A percentile compares a stretch with the other conserved stretches of the same genome.
Conservation (phyloP, 1,140 invertebrate species). For the Aphis craccivora region DNA sequence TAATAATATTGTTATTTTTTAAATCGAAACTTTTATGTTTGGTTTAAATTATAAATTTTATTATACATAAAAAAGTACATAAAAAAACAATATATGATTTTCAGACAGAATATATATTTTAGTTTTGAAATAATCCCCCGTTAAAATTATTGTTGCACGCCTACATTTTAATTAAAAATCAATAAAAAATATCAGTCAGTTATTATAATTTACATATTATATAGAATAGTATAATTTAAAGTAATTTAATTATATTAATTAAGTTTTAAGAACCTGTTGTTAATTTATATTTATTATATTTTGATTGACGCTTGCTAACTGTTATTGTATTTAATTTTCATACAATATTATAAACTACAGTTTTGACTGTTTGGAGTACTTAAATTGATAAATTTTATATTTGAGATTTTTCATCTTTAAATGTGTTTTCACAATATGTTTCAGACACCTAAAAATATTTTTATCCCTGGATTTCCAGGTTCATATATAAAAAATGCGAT, state of each 20-base stretch:
- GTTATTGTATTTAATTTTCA: neutral
- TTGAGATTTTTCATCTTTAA: neutral
- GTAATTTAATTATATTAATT: neutral
- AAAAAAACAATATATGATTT: too few relatives aligned
- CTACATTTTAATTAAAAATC: neutral
- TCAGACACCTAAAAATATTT: too few relatives aligned
- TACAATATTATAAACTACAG: neutral
- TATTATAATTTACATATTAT: neutral
- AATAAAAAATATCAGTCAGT: neutral
- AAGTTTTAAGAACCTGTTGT: neutral
- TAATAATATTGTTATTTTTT: neutral
- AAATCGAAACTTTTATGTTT: neutral
- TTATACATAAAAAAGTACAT: neutral
- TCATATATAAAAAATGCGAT: neutral
- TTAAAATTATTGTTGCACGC: neutral
- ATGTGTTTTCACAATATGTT: neutral
- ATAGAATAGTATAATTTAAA: neutral
- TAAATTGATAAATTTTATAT: neutral
- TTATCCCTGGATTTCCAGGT: neutral
- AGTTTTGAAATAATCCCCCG: neutral
- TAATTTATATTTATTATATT: neutral
- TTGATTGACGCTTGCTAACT: neutral
- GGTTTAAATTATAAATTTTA: neutral
- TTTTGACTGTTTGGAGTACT: neutral
- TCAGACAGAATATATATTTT: too few relatives aligned